These are phyloP conservation scores for Sciaenops ocellatus DNA, from an alignment of 2,797 vertebrate species.

Conservation along the genomic window DNA sequence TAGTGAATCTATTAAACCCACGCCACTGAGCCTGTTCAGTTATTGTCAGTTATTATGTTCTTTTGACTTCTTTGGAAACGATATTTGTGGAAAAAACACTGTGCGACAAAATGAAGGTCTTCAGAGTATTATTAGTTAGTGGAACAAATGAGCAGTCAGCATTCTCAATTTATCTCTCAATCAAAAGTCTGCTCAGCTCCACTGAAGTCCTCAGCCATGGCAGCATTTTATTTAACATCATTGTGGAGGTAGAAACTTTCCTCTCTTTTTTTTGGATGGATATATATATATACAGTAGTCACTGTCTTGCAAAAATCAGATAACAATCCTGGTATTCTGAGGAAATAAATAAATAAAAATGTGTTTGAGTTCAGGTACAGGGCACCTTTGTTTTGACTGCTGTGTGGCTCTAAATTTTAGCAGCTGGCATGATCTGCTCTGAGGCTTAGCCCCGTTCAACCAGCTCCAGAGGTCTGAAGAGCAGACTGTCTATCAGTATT, in stretches of 20 bases:
- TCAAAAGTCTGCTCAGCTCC: conserved; percentile 41
- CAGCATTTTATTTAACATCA: conserved; percentile 29
- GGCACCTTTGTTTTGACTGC: conserved; percentile 60
- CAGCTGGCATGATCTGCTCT: conserved; percentile 55
- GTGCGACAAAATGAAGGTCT: conserved; percentile 34
- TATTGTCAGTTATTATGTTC: conserved; percentile 34
- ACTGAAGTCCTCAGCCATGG: conserved; percentile 20
- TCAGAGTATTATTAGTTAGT: conserved; percentile 47
- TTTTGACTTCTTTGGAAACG: conserved; percentile 46
- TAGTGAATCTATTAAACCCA: conserved; percentile 36
- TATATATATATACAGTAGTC: conserved; percentile 13
- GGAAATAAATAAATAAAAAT: conserved; percentile 50
- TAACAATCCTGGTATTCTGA: conserved; percentile 34
- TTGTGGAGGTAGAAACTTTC: conserved; percentile 12
- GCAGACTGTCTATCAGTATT: conserved; percentile 46
- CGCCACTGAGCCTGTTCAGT: neutral
- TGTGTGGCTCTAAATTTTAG: conserved; percentile 53
- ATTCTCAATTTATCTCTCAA: conserved; percentile 55
- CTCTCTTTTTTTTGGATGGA: neutral
- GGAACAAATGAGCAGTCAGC: conserved; percentile 63
- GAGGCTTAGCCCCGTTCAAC: conserved; percentile 56
- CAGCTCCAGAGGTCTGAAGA: conserved; percentile 51
- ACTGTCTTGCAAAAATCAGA: conserved; percentile 32
- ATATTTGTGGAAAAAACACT: conserved; percentile 25
- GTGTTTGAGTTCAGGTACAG: conserved; percentile 62